A percentile compares a stretch with the other conserved stretches of the same genome.
Evolutionary conservation across 2,888 invertebrate genomes (phyloP).

Genomic region (Drosophila quinaria): DNA sequence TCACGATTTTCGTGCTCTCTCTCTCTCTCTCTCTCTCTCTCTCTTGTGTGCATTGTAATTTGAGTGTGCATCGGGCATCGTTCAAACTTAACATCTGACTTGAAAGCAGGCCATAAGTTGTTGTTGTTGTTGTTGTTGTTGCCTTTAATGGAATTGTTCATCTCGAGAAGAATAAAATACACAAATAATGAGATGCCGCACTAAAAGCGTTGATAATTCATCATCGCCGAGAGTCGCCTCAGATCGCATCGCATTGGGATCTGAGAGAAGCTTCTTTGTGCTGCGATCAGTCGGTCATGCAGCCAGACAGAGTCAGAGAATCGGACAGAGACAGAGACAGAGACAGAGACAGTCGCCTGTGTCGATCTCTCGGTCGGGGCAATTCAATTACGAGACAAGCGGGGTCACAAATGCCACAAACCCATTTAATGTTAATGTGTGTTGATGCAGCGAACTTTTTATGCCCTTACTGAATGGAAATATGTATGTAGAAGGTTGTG

Average conservation of each 20-base stretch:
- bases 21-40: slow-evolving; percentile 22
- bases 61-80: slow-evolving; percentile 35
- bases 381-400: slow-evolving; percentile 55
- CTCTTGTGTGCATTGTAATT: slow-evolving; percentile 41
- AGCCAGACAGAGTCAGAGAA: neutral
- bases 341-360: neutral
- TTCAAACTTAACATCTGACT: slow-evolving; percentile 25
- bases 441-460: neutral
- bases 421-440: slow-evolving; percentile 2
- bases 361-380: slow-evolving; percentile 16
- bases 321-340: neutral
- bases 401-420: slow-evolving; percentile 43
- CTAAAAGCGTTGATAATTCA: slow-evolving; percentile 58
- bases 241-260: slow-evolving; percentile 18
- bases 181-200: slow-evolving; percentile 19
- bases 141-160: slow-evolving; percentile 60
- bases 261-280: slow-evolving; percentile 38
- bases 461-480: slow-evolving; percentile 20
- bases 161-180: slow-evolving; percentile 28
- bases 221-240: slow-evolving; percentile 30
- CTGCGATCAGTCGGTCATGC: slow-evolving; percentile 15
- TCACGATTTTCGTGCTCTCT: slow-evolving; percentile 31
- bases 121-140: slow-evolving; percentile 16
- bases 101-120: slow-evolving; percentile 14
- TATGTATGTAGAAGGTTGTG: neutral